Evolutionary conservation across 2,797 vertebrate genomes (phyloP), one percentile per base, ranked within the genome.

Genomic region (Pteronotus mesoamericanus): DNA sequence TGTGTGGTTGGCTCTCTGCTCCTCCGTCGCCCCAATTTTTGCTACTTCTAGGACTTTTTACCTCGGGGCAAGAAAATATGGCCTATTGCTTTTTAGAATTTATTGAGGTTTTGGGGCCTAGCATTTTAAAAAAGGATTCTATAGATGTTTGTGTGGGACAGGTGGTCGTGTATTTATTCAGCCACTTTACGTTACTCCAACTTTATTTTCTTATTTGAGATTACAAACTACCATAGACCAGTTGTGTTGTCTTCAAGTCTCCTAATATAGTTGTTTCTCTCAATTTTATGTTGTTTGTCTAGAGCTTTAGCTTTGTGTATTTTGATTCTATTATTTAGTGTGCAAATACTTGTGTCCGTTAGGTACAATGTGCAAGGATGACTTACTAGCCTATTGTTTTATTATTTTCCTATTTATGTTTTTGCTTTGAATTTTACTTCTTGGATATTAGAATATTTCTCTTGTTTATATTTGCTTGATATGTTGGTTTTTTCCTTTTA

Each of bases 381-480:
- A 85, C 37, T 77, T 69, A 37, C 15, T 57, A 21, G 37, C 64
- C 71, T 93, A 9, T 44, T 29, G 71, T 82, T 46, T 80, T 89
- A 57, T 5, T 75, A 37, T 59, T 90, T 95, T 71, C 55, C 32
- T 74, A 8, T 74, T 87, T 71, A 55, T 75, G 22, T 39, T 74
- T 91, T 82, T 95, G 59, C 74, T 51, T 75, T 84, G 26, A 84
- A 29, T 91, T 95, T 93, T 84, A 64, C 21, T 78, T 85, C 44
- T 69, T 96, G 57, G 66, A 29, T 90, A 82, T 21, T 92, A 80
- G 61, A 93, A 34, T 84, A 72, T 95, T 51, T 94, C 9, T 89
- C 26, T 94, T 37, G 42, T 92, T 92, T 83, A 44, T 75, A 64
- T 82, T 90, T 94, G 51, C 44, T 94, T 93, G 71, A 78, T 80